phyloP scores from a whole-genome alignment of 2,113 vertebrate species.

The Vanacampus margaritifer region DNA sequence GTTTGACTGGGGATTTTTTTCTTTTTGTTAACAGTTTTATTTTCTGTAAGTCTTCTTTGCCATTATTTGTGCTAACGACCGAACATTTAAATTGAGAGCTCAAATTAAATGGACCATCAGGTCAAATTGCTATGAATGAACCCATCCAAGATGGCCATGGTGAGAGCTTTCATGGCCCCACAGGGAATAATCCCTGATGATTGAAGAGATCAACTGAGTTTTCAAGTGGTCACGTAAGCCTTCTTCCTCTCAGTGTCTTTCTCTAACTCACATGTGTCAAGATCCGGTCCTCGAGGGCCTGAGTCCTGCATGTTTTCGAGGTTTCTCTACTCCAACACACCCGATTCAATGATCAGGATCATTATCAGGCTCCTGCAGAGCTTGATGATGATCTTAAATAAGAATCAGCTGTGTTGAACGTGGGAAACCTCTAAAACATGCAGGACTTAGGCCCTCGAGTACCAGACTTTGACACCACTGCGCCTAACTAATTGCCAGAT shows the following conservation, averaged over 20 bases:
- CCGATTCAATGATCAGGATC: too few species aligned
- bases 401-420: too few species aligned
- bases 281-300: too few species aligned
- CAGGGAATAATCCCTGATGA: conserved; percentile 16
- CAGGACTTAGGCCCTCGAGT: too few species aligned
- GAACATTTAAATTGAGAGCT: conserved; percentile 6
- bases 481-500: not conserved
- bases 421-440: too few species aligned
- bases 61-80: conserved; percentile 10
- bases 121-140: conserved; percentile 19
- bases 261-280: too few species aligned
- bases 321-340: too few species aligned
- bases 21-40: not conserved
- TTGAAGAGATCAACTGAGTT: conserved; percentile 9
- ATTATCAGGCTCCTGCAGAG: too few species aligned
- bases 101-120: not conserved
- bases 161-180: conserved; percentile 19
- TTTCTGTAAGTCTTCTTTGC: conserved; percentile 7
- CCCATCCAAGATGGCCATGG: conserved; percentile 10
- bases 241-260: not conserved
- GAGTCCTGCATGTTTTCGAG: too few species aligned
- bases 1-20: not conserved
- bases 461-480: too few species aligned
- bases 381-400: too few species aligned
- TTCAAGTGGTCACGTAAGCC: not conserved